phyloP scores from a whole-genome alignment of 2,797 vertebrate species.

The Pogonophryne albipinna region DNA sequence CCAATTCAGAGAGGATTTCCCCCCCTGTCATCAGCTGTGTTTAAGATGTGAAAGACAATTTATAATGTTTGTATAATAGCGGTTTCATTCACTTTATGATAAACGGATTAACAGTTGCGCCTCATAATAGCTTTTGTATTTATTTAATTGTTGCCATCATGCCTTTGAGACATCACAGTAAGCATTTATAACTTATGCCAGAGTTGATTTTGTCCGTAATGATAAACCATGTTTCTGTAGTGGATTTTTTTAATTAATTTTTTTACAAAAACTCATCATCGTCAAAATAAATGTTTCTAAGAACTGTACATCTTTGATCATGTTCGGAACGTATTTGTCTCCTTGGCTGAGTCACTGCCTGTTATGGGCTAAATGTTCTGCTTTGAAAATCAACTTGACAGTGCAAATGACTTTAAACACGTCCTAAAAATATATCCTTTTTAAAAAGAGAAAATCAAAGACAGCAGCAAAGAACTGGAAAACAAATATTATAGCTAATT shows the following conservation, averaged over 20 bases:
- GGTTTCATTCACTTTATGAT: no score
- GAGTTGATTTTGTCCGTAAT: neutral
- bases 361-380: slow-evolving; percentile 1
- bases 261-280: slow-evolving; percentile 14
- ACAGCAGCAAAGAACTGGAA: slow-evolving; percentile 8
- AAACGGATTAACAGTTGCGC: neutral
- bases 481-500: neutral
- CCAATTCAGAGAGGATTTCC: neutral
- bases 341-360: slow-evolving; percentile 13
- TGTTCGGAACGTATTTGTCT: slow-evolving; percentile 10
- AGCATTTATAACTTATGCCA: neutral
- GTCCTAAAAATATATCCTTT: slow-evolving; percentile 17
- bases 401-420: slow-evolving; percentile 29
- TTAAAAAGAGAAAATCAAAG: slow-evolving; percentile 27
- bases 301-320: slow-evolving; percentile 1
- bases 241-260: no score
- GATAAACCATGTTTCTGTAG: neutral
- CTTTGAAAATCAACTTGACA: slow-evolving; percentile 28
- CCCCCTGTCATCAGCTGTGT: neutral
- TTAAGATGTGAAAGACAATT: neutral
- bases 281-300: slow-evolving; percentile 18
- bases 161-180: neutral
- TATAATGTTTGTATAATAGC: neutral
- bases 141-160: neutral
- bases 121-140: neutral